Percentiles rank a stretch among this genome's conserved stretches.
Conservation (phyloP, 2,113 vertebrate genomes). For the Paedocypris sp. region DNA sequence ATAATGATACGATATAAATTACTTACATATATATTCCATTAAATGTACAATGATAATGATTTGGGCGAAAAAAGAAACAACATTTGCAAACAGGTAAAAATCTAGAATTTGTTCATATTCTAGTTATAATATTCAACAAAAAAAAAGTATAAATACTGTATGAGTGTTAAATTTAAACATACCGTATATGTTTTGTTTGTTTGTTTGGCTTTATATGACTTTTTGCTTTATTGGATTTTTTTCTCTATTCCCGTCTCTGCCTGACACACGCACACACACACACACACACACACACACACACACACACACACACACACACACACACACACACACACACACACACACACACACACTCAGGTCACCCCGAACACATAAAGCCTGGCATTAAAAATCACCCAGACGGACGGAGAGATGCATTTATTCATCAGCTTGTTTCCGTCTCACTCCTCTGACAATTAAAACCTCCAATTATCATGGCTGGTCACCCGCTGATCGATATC, state of each 20-base stretch:
- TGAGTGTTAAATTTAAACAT: too few relatives aligned
- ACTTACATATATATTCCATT: too few relatives aligned
- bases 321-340: background rate
- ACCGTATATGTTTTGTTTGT: too few relatives aligned
- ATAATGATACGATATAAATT: too few relatives aligned
- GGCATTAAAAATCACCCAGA: conserved; percentile 12
- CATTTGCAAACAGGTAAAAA: too few relatives aligned
- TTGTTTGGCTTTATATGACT: too few relatives aligned
- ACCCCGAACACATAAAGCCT: conserved; percentile 10
- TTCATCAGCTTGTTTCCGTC: conserved; percentile 22
- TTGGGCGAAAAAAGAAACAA: too few relatives aligned
- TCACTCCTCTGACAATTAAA: conserved; percentile 18
- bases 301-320: background rate
- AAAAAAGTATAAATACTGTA: too few relatives aligned
- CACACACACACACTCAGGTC: background rate
- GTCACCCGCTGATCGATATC: conserved; percentile 25
- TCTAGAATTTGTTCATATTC: too few relatives aligned
- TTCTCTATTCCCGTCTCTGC: background rate
- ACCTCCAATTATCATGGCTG: conserved; percentile 13
- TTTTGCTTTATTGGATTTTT: too few relatives aligned
- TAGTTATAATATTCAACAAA: too few relatives aligned
- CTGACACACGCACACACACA: background rate
- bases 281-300: background rate
- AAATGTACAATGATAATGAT: too few relatives aligned
- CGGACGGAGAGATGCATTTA: conserved; percentile 29